phyloP scores from a whole-genome alignment of 2,797 vertebrate species.

The Varecia variegata region DNA sequence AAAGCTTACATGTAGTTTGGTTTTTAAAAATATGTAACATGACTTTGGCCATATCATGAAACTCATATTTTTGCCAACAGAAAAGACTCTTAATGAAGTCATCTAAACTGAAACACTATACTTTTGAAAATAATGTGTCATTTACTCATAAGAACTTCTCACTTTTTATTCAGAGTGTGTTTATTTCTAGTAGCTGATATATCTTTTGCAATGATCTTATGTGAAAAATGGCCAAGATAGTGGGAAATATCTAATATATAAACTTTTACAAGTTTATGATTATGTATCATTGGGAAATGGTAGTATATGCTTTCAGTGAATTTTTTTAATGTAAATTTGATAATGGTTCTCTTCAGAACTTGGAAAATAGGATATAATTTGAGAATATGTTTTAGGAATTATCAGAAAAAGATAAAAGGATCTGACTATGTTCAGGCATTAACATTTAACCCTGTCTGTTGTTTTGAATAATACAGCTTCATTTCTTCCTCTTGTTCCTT shows the following conservation, averaged over 20 bases:
- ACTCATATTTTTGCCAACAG: background rate
- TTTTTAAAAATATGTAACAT: background rate
- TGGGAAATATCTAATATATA: background rate
- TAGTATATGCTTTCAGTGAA: background rate
- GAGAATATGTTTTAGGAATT: background rate
- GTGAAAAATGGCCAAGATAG: background rate
- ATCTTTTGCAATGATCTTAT: background rate
- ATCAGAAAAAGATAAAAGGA: background rate
- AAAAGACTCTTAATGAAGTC: background rate
- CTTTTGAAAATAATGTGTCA: background rate
- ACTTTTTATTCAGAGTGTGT: background rate
- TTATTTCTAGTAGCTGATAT: background rate
- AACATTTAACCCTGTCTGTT: background rate
- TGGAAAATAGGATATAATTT: background rate
- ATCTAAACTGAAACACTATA: background rate
- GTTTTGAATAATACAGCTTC: background rate
- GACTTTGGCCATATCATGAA: background rate
- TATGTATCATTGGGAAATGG: background rate
- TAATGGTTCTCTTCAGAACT: background rate
- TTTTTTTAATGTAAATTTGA: background rate
- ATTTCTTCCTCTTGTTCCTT: background rate
- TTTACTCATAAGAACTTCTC: background rate
- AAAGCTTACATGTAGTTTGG: background rate
- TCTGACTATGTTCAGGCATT: background rate
- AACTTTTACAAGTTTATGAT: background rate